These are phyloP conservation scores for Podocnemis expansa DNA, from an alignment of 2,113 vertebrate genomes.

Conservation along the genomic window DNA sequence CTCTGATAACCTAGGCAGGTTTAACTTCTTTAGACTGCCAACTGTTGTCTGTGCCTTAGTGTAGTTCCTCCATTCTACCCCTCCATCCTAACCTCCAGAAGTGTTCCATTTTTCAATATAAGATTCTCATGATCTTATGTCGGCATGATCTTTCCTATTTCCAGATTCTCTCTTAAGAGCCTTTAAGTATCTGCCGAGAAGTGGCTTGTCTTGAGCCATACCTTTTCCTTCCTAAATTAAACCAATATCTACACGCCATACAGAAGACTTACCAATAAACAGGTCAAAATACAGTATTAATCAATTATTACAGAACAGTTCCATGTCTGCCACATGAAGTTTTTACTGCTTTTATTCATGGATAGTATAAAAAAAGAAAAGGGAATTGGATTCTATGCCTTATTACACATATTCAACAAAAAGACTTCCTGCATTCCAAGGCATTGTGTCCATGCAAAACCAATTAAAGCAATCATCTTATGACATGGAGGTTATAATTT, in stretches of 20 bases:
- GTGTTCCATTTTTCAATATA: background rate
- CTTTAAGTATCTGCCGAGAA: background rate
- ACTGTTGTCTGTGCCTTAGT: background rate
- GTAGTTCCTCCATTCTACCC: background rate
- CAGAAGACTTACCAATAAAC: constrained; percentile 10
- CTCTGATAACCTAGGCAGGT: background rate
- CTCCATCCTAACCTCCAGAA: background rate
- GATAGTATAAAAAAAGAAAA: background rate
- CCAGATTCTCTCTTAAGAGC: background rate
- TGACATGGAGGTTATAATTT: constrained; percentile 41
- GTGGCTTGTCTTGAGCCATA: background rate
- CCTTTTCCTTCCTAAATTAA: background rate
- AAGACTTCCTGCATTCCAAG: constrained; percentile 3
- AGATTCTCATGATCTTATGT: background rate
- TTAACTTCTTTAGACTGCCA: background rate
- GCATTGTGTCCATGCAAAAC: constrained; percentile 33
- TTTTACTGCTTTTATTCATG: background rate
- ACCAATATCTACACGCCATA: background rate
- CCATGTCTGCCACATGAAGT: background rate
- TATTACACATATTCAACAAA: background rate
- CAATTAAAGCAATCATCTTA: background rate
- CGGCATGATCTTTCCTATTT: background rate
- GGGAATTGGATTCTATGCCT: background rate
- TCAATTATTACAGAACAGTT: constrained; percentile 23
- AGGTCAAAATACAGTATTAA: background rate